phyloP scores from a whole-genome alignment of 2,113 vertebrate species.

The Ploceus nigricollis region DNA sequence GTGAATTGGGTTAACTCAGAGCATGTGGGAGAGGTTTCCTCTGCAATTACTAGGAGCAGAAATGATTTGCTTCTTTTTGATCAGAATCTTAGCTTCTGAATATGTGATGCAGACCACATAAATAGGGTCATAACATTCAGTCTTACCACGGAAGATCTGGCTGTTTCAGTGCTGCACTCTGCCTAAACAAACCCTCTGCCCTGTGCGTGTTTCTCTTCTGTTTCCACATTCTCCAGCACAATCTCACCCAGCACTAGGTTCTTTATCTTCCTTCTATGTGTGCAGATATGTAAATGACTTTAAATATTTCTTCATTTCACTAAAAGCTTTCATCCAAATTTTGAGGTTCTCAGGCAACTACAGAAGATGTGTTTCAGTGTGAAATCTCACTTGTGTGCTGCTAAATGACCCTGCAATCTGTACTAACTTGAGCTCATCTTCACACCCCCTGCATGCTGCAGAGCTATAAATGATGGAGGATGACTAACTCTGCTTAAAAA shows the following conservation, averaged over 20 bases:
- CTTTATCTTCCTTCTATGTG: neutral
- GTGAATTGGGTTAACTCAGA: neutral
- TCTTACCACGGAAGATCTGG: neutral
- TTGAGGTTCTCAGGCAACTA: neutral
- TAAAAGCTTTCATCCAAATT: conserved; percentile 4
- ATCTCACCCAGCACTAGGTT: neutral
- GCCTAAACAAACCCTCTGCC: neutral
- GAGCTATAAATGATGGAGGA: conserved; percentile 64
- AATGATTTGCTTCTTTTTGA: neutral
- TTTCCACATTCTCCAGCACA: neutral
- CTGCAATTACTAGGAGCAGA: neutral
- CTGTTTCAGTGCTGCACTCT: neutral
- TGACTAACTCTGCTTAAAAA: conserved; percentile 69
- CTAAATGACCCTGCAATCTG: conserved; percentile 49
- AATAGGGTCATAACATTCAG: neutral
- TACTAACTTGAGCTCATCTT: conserved; percentile 59
- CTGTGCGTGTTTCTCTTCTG: neutral
- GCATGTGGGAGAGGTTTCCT: neutral
- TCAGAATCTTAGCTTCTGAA: neutral
- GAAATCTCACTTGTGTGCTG: conserved; percentile 16
- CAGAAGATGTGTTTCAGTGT: neutral
- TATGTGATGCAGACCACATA: neutral
- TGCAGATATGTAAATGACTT: neutral
- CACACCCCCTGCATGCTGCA: conserved; percentile 1
- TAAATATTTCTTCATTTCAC: neutral